Conservation (phyloP, 2,888 invertebrate genomes). For the Eupithecia subfuscata region DNA sequence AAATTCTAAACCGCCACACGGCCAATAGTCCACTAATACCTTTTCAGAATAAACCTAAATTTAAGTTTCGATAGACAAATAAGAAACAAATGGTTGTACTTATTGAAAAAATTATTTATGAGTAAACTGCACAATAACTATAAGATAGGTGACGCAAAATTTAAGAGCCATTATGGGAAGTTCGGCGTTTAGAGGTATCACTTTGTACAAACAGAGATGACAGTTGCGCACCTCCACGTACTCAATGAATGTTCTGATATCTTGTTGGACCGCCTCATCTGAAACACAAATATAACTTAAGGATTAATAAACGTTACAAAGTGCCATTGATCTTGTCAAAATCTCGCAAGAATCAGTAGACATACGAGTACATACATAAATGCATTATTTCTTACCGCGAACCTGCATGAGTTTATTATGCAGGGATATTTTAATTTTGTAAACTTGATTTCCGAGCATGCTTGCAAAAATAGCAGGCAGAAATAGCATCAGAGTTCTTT, state of each 20-base stretch:
- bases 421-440: not conserved
- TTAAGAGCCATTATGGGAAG: slow-evolving; percentile 2
- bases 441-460: not conserved
- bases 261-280: not conserved
- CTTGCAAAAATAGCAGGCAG: not conserved
- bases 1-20: too few species aligned
- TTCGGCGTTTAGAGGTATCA: not conserved
- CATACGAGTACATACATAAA: too few species aligned
- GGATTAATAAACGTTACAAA: not conserved
- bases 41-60: not conserved
- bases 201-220: not conserved
- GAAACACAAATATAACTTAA: not conserved
- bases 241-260: not conserved
- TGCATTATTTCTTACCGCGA: not conserved
- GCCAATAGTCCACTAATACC: too few species aligned
- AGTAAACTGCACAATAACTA: slow-evolving; percentile 8
- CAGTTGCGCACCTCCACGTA: slow-evolving; percentile 5
- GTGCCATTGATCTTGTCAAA: not conserved
- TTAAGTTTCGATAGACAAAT: not conserved
- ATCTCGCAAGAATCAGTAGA: not conserved
- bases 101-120: not conserved
- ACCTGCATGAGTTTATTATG: slow-evolving; percentile 6
- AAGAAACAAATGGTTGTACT: not conserved
- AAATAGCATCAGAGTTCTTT: not conserved
- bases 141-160: slow-evolving; percentile 7